Evolutionary conservation across 2,888 invertebrate species (phyloP), one percentile per base, ranked within the genome.

Genomic region (Pegoplata infirma): DNA sequence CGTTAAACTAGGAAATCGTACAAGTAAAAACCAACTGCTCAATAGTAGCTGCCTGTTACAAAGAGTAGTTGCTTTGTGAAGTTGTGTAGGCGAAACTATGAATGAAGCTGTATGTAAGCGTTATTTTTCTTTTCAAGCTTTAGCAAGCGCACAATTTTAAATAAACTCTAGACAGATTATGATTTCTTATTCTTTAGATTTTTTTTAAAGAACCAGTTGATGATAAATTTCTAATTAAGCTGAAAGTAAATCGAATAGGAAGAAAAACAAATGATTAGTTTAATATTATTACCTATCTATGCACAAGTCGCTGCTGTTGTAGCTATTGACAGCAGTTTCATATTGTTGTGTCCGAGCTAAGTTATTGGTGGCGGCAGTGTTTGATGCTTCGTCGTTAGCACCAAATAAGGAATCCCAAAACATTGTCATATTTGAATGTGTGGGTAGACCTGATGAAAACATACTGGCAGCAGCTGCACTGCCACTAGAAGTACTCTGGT

Each of bases 351-450:
- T 40, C 7, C 51, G 44, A 67, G 8, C 36, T 36, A 53, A 12
- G 25, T 14, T 55, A 46, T 61, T 53, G 6, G 66, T 25, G 44
- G 71, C 46, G 32, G 51, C 36, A 47, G 58, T 67, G 61, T 72
- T 64, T 72, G 76, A 71, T 25, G 46, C 19, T 68, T 17, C 68
- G 53, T 69, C 58, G 28, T 47, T 69, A 23, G 67, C 28, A 58
- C 79, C 75, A 72, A 79, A 79, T 53, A 79, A 72, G 55, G 75
- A 67, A 63, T 79, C 75, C 79, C 79, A 79, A 49, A 79, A 67
- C 71, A 56, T 72, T 28, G 56, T 72, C 47, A 79, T 53, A 17
- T 79, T 79, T 3, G 75, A 63, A 8, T 75, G 59, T 12, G 75
- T 71, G 59, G 69, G 74, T 53, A 68, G 59, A 32, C 78, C 78